These are phyloP conservation scores for Labrus mixtus DNA, from an alignment of 2,113 vertebrate species.

Conservation along the genomic window DNA sequence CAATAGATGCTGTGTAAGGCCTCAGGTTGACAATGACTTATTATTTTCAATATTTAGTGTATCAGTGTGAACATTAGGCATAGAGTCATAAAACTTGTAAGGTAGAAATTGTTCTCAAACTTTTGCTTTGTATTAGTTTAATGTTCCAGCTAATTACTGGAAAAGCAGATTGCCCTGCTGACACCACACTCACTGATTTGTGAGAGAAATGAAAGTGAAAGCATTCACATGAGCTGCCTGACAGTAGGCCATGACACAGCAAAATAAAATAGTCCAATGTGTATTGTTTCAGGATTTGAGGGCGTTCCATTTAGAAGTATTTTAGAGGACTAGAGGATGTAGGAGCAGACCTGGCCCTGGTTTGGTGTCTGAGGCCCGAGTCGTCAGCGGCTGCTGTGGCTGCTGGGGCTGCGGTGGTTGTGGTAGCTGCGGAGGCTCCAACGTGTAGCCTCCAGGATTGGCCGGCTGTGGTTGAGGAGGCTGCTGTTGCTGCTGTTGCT, in stretches of 20 bases:
- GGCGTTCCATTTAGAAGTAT: not conserved
- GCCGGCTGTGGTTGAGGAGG: constrained; percentile 61
- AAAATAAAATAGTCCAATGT: not conserved
- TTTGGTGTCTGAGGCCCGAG: constrained; percentile 72
- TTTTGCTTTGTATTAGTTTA: not conserved
- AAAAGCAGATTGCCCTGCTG: constrained; percentile 24
- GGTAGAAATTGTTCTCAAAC: not conserved
- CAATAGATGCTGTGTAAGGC: no score
- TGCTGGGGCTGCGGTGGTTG: constrained; percentile 63
- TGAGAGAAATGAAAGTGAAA: constrained; percentile 49
- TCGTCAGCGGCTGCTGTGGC: constrained; percentile 57
- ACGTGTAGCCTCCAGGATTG: constrained; percentile 46
- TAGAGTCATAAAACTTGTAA: not conserved
- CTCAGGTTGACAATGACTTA: no score
- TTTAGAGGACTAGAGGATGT: not conserved
- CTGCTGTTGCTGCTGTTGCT: constrained; percentile 66
- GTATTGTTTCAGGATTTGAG: not conserved
- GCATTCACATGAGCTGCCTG: not conserved
- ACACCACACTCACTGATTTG: not conserved
- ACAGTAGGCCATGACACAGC: not conserved
- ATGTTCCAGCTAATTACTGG: constrained; percentile 4
- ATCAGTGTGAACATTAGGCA: no score
- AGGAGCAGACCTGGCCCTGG: constrained; percentile 75
- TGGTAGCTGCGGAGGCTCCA: constrained; percentile 74
- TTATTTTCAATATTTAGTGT: no score